Percentiles rank a stretch among this genome's conserved stretches.
Evolutionary conservation across 2,113 vertebrate species (phyloP).

Genomic region (Neotragus pygmaeus): DNA sequence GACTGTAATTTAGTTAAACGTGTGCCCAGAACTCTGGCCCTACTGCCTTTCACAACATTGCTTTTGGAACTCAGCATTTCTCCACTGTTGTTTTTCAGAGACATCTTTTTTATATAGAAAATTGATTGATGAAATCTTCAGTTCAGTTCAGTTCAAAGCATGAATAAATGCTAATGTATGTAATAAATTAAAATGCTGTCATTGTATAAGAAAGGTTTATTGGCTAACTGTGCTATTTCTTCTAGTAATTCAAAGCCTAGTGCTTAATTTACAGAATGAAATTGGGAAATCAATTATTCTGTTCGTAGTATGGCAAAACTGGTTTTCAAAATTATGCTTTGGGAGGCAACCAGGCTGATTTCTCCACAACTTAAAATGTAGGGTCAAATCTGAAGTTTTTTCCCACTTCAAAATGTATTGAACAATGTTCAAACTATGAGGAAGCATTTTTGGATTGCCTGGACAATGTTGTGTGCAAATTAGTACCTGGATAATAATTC

Average conservation of each 20-base stretch:
- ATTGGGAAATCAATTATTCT: constrained; percentile 33
- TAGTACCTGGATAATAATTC: constrained; percentile 41
- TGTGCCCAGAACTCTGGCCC: not conserved
- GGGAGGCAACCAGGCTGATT: constrained; percentile 16
- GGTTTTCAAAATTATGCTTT: constrained; percentile 32
- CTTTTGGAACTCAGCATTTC: constrained; percentile 49
- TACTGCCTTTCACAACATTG: not conserved
- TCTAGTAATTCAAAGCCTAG: constrained; percentile 35
- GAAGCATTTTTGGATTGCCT: constrained; percentile 8
- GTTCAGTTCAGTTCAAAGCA: not conserved
- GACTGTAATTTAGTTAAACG: not conserved
- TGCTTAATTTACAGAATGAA: constrained; percentile 54
- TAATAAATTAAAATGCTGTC: constrained; percentile 47
- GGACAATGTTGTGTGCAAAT: not conserved
- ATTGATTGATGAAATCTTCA: constrained; percentile 41
- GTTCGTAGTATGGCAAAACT: not conserved
- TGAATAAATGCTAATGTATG: constrained; percentile 47
- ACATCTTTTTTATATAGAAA: constrained; percentile 41
- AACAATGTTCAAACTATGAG: not conserved
- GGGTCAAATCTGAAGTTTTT: not conserved
- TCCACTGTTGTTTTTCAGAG: constrained; percentile 20
- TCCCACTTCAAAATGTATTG: not conserved
- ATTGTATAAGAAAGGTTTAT: constrained; percentile 56
- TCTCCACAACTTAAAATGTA: not conserved
- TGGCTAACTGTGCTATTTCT: constrained; percentile 41